Percentiles rank a stretch among this genome's conserved stretches.
These are phyloP conservation scores for Pyrgus malvae DNA, from an alignment of 2,888 invertebrate species.

Conservation along the genomic window DNA sequence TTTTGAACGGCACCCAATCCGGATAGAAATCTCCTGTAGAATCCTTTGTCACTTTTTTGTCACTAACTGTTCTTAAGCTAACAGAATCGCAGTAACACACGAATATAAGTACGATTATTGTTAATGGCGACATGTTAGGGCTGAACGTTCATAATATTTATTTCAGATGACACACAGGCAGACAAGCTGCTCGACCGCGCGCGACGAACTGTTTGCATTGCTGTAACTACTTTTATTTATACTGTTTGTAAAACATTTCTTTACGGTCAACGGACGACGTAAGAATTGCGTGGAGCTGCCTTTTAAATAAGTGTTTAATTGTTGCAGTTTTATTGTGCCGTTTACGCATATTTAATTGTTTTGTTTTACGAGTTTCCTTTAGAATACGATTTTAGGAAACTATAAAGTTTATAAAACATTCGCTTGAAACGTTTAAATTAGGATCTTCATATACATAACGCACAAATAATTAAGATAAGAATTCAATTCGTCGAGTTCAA, in stretches of 20 bases:
- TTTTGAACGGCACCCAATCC: conserved; percentile 75
- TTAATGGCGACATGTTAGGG: conserved; percentile 36
- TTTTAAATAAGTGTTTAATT: background rate
- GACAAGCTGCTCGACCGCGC: conserved; percentile 53
- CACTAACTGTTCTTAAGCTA: conserved; percentile 58
- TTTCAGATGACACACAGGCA: conserved; percentile 32
- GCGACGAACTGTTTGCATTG: conserved; percentile 60
- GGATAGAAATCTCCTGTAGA: conserved; percentile 59
- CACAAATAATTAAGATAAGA: too few species aligned
- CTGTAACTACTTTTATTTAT: conserved; percentile 74
- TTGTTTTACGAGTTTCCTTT: background rate
- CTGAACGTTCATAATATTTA: conserved; percentile 38
- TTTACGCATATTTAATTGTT: background rate
- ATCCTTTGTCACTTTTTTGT: conserved; percentile 56
- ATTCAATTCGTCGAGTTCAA: too few species aligned
- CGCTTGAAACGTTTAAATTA: too few species aligned
- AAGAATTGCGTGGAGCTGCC: conserved; percentile 53
- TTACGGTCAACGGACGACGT: conserved; percentile 47
- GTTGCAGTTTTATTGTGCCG: background rate
- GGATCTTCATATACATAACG: too few species aligned
- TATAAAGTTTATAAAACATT: too few species aligned
- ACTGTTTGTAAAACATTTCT: conserved; percentile 75
- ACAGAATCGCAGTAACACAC: conserved; percentile 45
- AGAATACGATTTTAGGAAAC: too few species aligned
- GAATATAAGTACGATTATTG: conserved; percentile 37